Conservation (phyloP, 2,797 vertebrate genomes). For the Malacoctenus gilli region DNA sequence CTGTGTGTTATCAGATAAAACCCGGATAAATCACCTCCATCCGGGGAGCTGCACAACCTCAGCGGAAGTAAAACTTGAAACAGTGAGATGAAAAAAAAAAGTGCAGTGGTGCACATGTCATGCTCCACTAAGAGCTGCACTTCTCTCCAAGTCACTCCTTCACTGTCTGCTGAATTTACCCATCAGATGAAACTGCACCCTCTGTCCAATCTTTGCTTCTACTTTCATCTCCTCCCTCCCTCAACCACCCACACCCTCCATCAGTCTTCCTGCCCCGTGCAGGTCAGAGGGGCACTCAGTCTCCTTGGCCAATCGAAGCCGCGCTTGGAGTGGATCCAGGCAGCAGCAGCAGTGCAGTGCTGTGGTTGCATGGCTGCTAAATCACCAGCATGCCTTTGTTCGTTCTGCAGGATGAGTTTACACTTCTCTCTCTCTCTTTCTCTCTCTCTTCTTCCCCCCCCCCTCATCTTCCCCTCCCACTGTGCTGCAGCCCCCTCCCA, state of each 20-base stretch:
- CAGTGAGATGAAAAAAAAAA: constrained; percentile 17
- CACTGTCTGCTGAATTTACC: constrained; percentile 18
- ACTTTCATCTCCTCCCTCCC: constrained; percentile 24
- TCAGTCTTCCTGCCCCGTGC: constrained; percentile 40
- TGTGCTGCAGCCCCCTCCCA: constrained; percentile 23
- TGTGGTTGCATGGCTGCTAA: constrained; percentile 41
- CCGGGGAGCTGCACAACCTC: constrained; percentile 7
- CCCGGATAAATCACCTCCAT: constrained; percentile 19
- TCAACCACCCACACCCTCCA: constrained; percentile 30
- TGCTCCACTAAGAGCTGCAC: constrained; percentile 4
- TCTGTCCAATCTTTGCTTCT: constrained; percentile 11
- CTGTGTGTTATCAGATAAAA: constrained; percentile 38
- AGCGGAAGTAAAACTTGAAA: constrained; percentile 6
- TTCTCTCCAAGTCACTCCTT: constrained; percentile 13
- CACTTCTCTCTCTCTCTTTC: constrained; percentile 23
- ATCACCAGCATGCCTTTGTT: constrained; percentile 54
- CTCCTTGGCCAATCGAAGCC: constrained; percentile 47
- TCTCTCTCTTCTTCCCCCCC: constrained; percentile 36
- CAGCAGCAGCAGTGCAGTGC: constrained; percentile 34
- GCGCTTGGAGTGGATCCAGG: constrained; percentile 50
- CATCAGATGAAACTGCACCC: constrained; percentile 20
- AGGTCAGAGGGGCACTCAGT: constrained; percentile 44
- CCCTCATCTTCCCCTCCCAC: no score
- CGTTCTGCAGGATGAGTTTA: constrained; percentile 34
- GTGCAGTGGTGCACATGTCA: constrained; percentile 16